Conservation (phyloP, 2,797 vertebrate species). For the Gorsachius magnificus region DNA sequence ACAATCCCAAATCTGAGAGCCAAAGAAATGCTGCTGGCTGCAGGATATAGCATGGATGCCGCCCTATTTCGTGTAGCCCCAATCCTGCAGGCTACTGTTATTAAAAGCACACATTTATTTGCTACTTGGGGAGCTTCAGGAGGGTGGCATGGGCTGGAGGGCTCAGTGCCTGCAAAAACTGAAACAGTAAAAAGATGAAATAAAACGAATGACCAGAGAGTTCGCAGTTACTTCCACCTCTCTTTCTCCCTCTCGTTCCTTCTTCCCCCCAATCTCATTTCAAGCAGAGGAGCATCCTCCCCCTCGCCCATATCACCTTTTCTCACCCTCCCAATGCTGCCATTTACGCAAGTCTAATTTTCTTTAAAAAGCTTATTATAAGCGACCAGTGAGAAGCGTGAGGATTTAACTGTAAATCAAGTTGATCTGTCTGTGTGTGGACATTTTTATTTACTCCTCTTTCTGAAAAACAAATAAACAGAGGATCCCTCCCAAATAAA, state of each 20-base stretch:
- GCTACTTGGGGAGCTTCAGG: neutral
- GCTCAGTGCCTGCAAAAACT: neutral
- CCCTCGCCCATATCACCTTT: neutral
- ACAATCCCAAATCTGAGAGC: neutral
- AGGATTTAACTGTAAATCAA: constrained; percentile 37
- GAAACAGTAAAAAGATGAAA: neutral
- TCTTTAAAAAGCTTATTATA: neutral
- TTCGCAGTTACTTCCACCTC: neutral
- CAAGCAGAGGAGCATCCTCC: neutral
- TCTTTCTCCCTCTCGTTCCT: neutral
- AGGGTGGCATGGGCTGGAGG: neutral
- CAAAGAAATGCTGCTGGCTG: neutral
- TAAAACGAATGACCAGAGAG: neutral
- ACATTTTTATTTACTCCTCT: constrained; percentile 49
- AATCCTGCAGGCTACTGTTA: neutral
- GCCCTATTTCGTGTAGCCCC: neutral
- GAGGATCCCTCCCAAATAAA: constrained; percentile 50
- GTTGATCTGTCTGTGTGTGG: constrained; percentile 33
- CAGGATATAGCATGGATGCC: neutral
- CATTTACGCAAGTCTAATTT: neutral
- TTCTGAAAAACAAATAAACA: constrained; percentile 63
- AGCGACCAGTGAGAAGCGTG: neutral
- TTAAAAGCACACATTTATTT: neutral
- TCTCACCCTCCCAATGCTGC: neutral
- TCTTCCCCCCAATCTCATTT: neutral